phyloP scores from a whole-genome alignment of 2,797 vertebrate genomes.

The Poeciliopsis turneri region DNA sequence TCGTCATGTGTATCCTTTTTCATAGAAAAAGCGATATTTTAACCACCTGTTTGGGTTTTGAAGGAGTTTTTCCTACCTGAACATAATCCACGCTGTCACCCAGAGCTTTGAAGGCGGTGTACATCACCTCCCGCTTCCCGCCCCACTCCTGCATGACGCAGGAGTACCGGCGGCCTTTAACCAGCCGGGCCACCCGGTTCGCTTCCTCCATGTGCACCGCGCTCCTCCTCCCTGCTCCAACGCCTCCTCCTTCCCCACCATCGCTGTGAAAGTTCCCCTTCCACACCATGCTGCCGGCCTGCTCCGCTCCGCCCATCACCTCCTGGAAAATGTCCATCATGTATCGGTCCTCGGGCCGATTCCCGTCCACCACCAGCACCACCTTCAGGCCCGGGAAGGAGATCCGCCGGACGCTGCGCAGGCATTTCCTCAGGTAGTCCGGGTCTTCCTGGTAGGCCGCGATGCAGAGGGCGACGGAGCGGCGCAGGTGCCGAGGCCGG shows the following conservation, averaged over 20 bases:
- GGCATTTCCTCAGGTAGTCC: conserved; percentile 94
- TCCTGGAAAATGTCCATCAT: conserved; percentile 99
- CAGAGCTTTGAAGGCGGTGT: conserved; percentile 95
- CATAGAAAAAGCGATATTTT: not conserved
- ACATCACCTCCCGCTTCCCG: conserved; percentile 98
- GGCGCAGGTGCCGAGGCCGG: conserved; percentile 76
- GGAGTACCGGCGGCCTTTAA: conserved; percentile 84
- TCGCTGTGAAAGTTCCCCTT: conserved; percentile 93
- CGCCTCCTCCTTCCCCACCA: conserved; percentile 71
- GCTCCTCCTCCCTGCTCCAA: conserved; percentile 47
- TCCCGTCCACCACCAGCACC: conserved; percentile 97
- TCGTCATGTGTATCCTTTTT: too few species aligned
- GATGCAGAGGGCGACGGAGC: conserved; percentile 92
- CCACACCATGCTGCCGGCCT: conserved; percentile 89
- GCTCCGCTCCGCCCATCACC: conserved; percentile 88
- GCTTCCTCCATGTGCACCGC: conserved; percentile 83
- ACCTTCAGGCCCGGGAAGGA: conserved; percentile 93
- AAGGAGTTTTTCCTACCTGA: conserved; percentile 81
- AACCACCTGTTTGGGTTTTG: not conserved
- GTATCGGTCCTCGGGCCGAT: conserved; percentile 90
- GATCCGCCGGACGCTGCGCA: conserved; percentile 88
- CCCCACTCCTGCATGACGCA: conserved; percentile 99
- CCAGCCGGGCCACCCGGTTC: conserved; percentile 80
- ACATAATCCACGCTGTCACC: conserved; percentile 95
- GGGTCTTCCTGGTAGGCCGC: conserved; percentile 97